Conservation (phyloP, 1,140 invertebrate species). For the Cheumatopsyche charites region DNA sequence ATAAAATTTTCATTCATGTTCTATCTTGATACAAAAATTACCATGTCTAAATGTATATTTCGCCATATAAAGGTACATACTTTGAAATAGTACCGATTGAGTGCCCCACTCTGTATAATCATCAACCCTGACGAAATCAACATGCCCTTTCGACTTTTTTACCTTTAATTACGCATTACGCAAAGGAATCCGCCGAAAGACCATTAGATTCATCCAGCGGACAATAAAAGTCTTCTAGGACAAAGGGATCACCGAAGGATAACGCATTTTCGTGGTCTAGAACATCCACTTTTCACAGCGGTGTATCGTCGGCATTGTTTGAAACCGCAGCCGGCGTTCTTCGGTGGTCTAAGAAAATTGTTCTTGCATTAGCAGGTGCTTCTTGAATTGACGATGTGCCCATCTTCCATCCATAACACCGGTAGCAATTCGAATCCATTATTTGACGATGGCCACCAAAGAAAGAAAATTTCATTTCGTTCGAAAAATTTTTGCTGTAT, state of each 20-base stretch:
- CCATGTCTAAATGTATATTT: no score
- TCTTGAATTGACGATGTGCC: neutral
- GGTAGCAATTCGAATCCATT: neutral
- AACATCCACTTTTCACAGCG: constrained; percentile 30
- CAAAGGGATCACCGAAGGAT: constrained; percentile 27
- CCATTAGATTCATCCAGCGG: neutral
- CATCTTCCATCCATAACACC: neutral
- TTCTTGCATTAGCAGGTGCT: constrained; percentile 16
- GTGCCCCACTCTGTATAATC: no score
- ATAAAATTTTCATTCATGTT: no score
- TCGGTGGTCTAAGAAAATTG: constrained; percentile 10
- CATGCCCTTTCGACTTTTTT: neutral
- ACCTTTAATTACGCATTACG: constrained; percentile 2
- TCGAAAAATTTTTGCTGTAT: no score
- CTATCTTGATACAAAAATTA: no score
- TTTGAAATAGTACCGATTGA: no score
- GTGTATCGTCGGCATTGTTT: constrained; percentile 8
- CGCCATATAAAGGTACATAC: no score
- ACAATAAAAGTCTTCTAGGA: neutral
- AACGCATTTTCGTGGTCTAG: neutral
- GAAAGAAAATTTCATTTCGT: no score
- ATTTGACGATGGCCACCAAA: no score
- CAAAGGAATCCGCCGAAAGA: constrained; percentile 3
- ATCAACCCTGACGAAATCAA: no score
- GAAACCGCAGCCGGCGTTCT: constrained; percentile 5